phyloP scores from a whole-genome alignment of 2,113 vertebrate species.

The Miniopterus natalensis region DNA sequence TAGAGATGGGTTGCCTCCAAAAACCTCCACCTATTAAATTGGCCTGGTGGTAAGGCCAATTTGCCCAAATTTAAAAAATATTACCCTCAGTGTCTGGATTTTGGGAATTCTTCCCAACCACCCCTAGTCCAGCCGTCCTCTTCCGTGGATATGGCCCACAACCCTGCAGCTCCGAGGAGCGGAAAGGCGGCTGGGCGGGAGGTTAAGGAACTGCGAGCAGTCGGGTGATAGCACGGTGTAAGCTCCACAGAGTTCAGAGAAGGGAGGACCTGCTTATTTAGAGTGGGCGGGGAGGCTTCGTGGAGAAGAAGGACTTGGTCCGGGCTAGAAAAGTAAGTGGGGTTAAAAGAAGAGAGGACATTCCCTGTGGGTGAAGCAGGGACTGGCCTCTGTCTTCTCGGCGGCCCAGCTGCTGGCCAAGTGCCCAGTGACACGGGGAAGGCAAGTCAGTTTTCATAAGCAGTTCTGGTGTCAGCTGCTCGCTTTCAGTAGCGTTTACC shows the following conservation, averaged over 20 bases:
- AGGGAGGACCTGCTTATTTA: too few species aligned
- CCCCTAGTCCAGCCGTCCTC: background rate
- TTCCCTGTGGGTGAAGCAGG: too few species aligned
- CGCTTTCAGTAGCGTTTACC: background rate
- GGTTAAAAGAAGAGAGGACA: background rate
- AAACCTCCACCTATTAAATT: too few species aligned
- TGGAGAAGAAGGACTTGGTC: background rate
- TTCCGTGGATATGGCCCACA: background rate
- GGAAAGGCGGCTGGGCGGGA: too few species aligned
- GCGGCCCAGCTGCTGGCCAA: background rate
- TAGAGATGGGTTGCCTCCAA: background rate
- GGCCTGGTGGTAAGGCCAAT: background rate
- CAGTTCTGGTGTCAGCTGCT: background rate
- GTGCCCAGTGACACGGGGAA: fast-evolving
- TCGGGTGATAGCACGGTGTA: background rate
- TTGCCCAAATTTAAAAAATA: background rate
- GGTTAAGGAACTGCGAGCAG: background rate
- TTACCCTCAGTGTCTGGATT: background rate
- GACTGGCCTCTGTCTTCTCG: background rate
- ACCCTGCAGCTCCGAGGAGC: background rate
- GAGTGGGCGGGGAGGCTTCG: background rate
- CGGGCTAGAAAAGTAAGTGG: background rate
- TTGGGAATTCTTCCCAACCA: background rate
- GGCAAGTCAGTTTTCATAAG: background rate
- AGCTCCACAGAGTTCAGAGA: background rate